A percentile compares a stretch with the other conserved stretches of the same genome.
phyloP scores from a whole-genome alignment of 2,113 vertebrate genomes.

The Oceanodroma tethys region DNA sequence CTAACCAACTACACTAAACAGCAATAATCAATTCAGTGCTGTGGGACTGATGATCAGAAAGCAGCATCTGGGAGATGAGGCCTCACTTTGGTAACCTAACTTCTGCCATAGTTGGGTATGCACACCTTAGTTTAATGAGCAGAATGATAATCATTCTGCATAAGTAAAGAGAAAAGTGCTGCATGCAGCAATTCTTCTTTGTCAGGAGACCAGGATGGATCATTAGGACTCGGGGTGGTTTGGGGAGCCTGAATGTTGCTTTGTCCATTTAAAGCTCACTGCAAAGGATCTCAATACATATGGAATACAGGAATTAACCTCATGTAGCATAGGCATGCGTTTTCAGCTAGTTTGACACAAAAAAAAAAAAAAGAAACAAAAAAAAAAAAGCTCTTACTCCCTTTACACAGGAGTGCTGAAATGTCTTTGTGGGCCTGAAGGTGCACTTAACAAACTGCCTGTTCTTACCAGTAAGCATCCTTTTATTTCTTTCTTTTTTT shows the following conservation, averaged over 20 bases:
- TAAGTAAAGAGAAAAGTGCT: slow-evolving; percentile 14
- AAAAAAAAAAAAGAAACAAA: neutral
- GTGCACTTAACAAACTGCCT: slow-evolving; percentile 73
- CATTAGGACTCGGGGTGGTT: neutral
- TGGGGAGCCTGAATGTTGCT: slow-evolving; percentile 40
- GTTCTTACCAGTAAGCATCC: slow-evolving; percentile 30
- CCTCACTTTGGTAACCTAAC: neutral
- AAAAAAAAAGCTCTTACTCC: slow-evolving; percentile 4
- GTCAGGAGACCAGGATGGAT: neutral
- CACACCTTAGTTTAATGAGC: neutral
- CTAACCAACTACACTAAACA: slow-evolving; percentile 44
- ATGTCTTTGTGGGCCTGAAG: slow-evolving; percentile 78
- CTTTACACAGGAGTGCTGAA: slow-evolving; percentile 58
- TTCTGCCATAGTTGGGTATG: neutral
- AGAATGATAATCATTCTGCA: slow-evolving; percentile 29
- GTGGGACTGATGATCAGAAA: slow-evolving; percentile 28
- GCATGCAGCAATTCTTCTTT: slow-evolving; percentile 6
- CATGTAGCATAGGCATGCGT: slow-evolving; percentile 67
- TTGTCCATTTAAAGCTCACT: slow-evolving; percentile 50
- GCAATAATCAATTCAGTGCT: slow-evolving; percentile 74
- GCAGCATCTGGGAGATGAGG: neutral
- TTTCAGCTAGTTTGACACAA: slow-evolving; percentile 9
- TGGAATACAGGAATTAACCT: slow-evolving; percentile 37
- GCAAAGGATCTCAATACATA: slow-evolving; percentile 16
- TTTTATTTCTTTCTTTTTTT: neutral